Evolutionary conservation across 2,888 invertebrate genomes (phyloP), one percentile per base, ranked within the genome.

Genomic region (Petrolisthes cinctipes): DNA sequence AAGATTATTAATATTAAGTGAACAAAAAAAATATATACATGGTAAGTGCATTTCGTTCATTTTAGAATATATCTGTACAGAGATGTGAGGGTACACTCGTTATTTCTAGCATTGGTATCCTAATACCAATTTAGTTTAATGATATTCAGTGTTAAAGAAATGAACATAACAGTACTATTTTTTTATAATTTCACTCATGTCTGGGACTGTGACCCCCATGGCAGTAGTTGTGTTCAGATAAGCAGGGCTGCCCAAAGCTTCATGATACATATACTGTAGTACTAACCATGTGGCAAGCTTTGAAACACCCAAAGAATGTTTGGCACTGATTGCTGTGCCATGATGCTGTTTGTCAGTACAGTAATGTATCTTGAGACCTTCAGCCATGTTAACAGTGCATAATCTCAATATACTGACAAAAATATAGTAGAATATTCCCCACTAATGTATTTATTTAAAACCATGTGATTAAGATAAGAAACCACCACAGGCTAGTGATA

Each of bases 61-160:
- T 54, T 82, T 20, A 66, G 81, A 80, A 54, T 80, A 61, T 82
- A 37, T 54, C 57, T 82, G 14, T 66, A 66, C 81, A 79, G 76
- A 76, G 79, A 85, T 85, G 85, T 20, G 56, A 71, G 85, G 54
- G 79, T 85, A 79, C 85, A 85, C 79, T 85, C 68, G 68, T 79
- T 79, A 68, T 51, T 61, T 51, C 68, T 66, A 85, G 85, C 85
- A 68, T 79, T 54, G 85, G 85, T 79, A 68, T 68, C 68, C 66
- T 79, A 71, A 68, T 56, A 79, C 85, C 79, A 79, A 53, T 53
- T 66, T 79, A 85, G 85, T 68, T 84, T 84, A 79, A 79, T 84
- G 78, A 61, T 84, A 84, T 84, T 84, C 83, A 84, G 83, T 84
- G 54, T 76, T 84, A 11, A 61, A 61, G 17, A 61, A 61, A 61